Percentiles rank a stretch among this genome's conserved stretches.
phyloP scores from a whole-genome alignment of 2,888 invertebrate species.

The Cheilosia vernalis region DNA sequence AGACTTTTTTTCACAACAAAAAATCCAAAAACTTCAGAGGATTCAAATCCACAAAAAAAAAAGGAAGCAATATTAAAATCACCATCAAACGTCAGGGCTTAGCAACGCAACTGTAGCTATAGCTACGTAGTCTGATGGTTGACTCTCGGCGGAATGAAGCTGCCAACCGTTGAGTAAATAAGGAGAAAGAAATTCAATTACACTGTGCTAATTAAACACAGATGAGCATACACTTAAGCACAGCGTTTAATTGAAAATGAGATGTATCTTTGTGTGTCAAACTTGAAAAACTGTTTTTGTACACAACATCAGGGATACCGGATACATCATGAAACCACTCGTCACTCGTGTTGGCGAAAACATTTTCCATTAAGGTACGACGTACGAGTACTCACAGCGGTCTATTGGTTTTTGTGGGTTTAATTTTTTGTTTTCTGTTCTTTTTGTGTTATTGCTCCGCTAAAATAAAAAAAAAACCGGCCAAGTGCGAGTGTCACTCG shows the following conservation, averaged over 20 bases:
- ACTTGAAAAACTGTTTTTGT: constrained; percentile 35
- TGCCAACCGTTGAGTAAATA: constrained; percentile 28
- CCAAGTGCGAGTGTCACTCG: too few species aligned
- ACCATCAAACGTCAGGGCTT: constrained; percentile 8
- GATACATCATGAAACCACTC: constrained; percentile 12
- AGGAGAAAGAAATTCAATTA: constrained; percentile 46
- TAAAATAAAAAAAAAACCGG: too few species aligned
- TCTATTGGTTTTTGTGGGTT: background rate
- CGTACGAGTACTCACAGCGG: too few species aligned
- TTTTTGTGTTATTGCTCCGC: background rate
- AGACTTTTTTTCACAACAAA: background rate
- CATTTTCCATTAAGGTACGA: too few species aligned
- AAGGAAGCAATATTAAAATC: constrained; percentile 36
- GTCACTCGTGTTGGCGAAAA: constrained; percentile 16
- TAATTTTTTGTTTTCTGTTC: background rate
- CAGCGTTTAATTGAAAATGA: constrained; percentile 48
- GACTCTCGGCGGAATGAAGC: background rate
- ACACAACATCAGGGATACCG: too few species aligned
- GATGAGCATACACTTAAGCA: constrained; percentile 38
- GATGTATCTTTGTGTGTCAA: constrained; percentile 22
- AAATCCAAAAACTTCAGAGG: constrained; percentile 18
- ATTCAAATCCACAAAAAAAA: constrained; percentile 10
- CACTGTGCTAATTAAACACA: constrained; percentile 50
- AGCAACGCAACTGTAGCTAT: background rate
- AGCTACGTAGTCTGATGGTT: background rate